These are phyloP conservation scores for Ashinkailepas kermadecensis DNA, from an alignment of 2,888 invertebrate species.

Conservation along the genomic window DNA sequence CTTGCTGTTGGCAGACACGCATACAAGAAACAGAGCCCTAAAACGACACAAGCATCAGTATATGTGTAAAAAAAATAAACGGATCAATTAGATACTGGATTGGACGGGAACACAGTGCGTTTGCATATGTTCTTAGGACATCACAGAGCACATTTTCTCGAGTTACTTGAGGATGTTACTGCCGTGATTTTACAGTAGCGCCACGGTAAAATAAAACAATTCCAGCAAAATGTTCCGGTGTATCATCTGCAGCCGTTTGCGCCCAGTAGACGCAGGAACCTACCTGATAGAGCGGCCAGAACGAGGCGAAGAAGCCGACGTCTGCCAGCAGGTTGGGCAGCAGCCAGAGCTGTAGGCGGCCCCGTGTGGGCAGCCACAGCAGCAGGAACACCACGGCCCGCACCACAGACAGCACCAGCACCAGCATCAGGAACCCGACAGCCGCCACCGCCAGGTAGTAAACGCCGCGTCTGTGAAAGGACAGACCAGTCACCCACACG, in stretches of 20 bases:
- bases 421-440: conserved; percentile 87
- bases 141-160: too few species aligned
- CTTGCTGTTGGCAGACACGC: too few species aligned
- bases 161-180: not conserved
- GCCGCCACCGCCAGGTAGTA: conserved; percentile 94
- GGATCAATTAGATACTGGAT: too few species aligned
- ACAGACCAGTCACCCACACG: too few species aligned
- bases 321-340: conserved; percentile 99
- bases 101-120: too few species aligned
- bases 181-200: not conserved
- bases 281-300: conserved; percentile 92
- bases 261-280: conserved; percentile 30
- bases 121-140: too few species aligned
- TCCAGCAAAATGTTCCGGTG: too few species aligned
- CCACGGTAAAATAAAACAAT: not conserved
- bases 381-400: conserved; percentile 84
- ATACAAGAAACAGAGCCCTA: too few species aligned
- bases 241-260: too few species aligned
- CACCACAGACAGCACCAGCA: conserved; percentile 79
- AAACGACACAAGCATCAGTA: too few species aligned
- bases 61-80: too few species aligned
- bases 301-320: conserved; percentile 96
- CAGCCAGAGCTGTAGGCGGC: conserved; percentile 92
- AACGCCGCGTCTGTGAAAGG: conserved; percentile 64
- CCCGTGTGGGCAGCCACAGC: conserved; percentile 78